phyloP scores from a whole-genome alignment of 2,797 vertebrate genomes.

The Clamator glandarius region DNA sequence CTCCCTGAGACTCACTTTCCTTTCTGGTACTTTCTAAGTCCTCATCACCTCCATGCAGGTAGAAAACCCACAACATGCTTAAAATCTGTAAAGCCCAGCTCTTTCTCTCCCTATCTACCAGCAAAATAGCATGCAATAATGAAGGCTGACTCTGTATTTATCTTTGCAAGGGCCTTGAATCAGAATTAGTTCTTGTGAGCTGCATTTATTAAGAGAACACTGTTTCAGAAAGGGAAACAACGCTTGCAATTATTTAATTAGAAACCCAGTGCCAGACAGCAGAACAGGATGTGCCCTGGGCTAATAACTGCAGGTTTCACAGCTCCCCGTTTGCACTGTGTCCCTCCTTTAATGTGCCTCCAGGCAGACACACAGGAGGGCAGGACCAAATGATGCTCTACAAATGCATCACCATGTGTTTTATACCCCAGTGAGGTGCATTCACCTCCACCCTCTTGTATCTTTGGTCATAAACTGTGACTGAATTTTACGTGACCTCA shows the following conservation, averaged over 20 bases:
- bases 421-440: background rate
- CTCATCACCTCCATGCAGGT: background rate
- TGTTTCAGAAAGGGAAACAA: background rate
- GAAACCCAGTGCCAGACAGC: background rate
- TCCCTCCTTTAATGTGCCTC: background rate
- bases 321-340: background rate
- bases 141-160: background rate
- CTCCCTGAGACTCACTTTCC: fast-evolving
- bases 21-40: background rate
- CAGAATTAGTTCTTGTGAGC: background rate
- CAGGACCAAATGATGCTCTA: background rate
- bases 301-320: background rate
- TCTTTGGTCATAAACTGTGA: background rate
- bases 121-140: background rate
- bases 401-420: fast-evolving
- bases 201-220: background rate
- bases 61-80: background rate
- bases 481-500: background rate
- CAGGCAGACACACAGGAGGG: background rate
- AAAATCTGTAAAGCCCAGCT: background rate
- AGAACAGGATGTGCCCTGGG: background rate
- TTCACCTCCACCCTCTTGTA: background rate
- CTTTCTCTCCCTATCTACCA: background rate
- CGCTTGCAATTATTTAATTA: constrained; percentile 31
- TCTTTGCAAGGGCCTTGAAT: background rate